Percentiles rank a stretch among this genome's conserved stretches.
Evolutionary conservation across 2,888 invertebrate species (phyloP).

Genomic region (Erpobdella octoculata): DNA sequence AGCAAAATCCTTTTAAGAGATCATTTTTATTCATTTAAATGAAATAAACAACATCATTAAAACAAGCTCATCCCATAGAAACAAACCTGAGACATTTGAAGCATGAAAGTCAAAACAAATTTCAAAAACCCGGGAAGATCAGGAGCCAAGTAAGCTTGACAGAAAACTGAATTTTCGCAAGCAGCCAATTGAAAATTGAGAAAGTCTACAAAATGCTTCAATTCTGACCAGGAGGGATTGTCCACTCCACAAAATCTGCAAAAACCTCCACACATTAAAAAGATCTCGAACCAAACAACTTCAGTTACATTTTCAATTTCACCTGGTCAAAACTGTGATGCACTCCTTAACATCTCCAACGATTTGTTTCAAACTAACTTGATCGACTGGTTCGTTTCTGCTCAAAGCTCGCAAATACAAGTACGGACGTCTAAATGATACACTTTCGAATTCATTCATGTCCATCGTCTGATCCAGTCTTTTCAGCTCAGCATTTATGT

Average conservation of each 20-base stretch:
- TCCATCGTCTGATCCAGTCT: conserved; percentile 40
- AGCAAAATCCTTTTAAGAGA: conserved; percentile 37
- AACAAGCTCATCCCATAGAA: not conserved
- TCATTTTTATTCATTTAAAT: not conserved
- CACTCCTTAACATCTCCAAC: not conserved
- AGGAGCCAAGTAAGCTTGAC: conserved; percentile 34
- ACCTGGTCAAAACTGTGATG: not conserved
- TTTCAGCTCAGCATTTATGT: not conserved
- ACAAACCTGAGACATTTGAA: conserved; percentile 42
- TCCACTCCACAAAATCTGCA: conserved; percentile 34
- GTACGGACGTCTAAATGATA: conserved; percentile 41
- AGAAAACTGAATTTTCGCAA: conserved; percentile 42
- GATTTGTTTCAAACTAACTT: not conserved
- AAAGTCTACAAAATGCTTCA: conserved; percentile 44
- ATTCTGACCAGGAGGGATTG: conserved; percentile 37
- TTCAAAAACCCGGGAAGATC: conserved; percentile 40
- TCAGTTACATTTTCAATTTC: not conserved
- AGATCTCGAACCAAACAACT: not conserved
- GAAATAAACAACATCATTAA: not conserved
- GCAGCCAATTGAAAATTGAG: conserved; percentile 43
- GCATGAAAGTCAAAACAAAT: conserved; percentile 42
- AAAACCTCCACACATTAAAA: conserved; percentile 25
- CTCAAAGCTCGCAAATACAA: conserved; percentile 39
- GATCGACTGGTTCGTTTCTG: not conserved
- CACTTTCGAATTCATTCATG: conserved; percentile 38